Conservation (phyloP, 2,888 invertebrate species). For the Dinocampus coccinellae region DNA sequence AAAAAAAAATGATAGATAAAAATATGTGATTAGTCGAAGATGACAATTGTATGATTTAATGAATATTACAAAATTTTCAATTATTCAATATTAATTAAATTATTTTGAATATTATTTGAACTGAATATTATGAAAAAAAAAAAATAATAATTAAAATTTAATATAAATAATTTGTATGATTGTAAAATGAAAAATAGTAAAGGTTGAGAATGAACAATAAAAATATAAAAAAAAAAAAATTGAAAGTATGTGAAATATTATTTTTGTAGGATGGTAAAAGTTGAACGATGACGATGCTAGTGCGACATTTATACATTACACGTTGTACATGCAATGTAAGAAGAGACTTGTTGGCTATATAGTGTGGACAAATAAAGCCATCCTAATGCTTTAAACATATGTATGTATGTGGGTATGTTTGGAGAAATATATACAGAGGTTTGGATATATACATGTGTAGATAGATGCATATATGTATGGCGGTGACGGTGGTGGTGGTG, state of each 20-base stretch:
- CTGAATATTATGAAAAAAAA: background rate
- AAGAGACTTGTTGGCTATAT: background rate
- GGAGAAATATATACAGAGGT: no score
- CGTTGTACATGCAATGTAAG: background rate
- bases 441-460: background rate
- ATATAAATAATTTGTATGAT: no score
- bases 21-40: no score
- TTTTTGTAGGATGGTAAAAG: background rate
- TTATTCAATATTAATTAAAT: no score
- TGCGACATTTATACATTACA: background rate
- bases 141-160: background rate
- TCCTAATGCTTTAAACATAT: constrained; percentile 10
- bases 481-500: no score
- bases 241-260: background rate
- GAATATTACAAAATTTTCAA: no score
- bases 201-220: no score
- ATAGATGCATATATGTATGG: background rate
- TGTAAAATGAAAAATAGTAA: background rate
- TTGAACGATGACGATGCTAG: background rate
- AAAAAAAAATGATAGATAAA: no score
- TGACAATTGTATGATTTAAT: no score
- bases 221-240: no score
- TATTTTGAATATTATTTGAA: no score
- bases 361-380: constrained; percentile 19
- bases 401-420: background rate